Conservation (phyloP, 2,888 invertebrate species). For the Rotaria sp. region DNA sequence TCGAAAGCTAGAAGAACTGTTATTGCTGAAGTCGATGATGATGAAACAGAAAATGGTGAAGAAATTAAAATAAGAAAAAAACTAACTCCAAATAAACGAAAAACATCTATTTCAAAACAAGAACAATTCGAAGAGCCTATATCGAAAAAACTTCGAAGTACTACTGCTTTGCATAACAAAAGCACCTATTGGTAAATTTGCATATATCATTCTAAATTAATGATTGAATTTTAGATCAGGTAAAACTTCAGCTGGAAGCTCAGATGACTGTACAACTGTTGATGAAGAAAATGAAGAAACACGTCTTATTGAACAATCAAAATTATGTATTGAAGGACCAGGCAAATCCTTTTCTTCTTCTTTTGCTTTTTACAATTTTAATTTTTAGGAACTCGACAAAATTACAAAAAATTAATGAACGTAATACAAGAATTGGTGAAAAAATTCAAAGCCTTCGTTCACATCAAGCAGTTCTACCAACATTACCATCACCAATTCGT, state of each 20-base stretch:
- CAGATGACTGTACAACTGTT: neutral
- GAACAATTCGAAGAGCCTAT: neutral
- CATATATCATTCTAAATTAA: neutral
- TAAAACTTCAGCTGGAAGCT: neutral
- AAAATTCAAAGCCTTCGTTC: constrained; percentile 3
- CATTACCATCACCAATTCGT: neutral
- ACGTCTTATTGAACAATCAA: constrained; percentile 11
- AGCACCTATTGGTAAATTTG: neutral
- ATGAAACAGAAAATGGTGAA: constrained; percentile 11
- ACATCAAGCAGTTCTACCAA: neutral
- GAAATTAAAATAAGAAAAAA: neutral
- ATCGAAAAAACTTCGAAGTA: neutral
- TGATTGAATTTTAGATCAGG: neutral
- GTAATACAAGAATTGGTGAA: neutral
- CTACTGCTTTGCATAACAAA: neutral
- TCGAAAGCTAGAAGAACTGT: neutral
- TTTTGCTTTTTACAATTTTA: neutral
- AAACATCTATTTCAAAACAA: neutral
- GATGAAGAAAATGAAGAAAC: constrained; percentile 18
- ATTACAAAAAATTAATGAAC: neutral
- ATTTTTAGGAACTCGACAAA: neutral
- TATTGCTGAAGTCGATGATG: neutral
- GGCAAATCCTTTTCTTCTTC: neutral
- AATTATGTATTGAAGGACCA: constrained; percentile 21
- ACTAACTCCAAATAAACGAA: neutral